Evolutionary conservation across 2,113 vertebrate genomes (phyloP).

Genomic region (Plectropomus leopardus): DNA sequence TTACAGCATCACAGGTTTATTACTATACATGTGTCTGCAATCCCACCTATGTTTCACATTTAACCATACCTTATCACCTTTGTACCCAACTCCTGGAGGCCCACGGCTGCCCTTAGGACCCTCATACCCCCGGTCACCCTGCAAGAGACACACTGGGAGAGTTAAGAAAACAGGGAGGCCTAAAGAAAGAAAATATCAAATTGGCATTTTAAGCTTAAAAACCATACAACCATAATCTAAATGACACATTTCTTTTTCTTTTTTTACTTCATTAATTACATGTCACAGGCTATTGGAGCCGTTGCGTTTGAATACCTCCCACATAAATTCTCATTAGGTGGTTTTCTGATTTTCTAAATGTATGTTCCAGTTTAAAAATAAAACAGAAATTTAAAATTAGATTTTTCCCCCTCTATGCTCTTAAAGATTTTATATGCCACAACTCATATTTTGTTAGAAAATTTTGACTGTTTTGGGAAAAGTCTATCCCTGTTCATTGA

Average conservation of each 20-base stretch:
- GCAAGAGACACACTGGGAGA: slow-evolving; percentile 66
- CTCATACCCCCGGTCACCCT: slow-evolving; percentile 90
- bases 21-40: neutral
- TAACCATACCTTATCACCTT: slow-evolving; percentile 89
- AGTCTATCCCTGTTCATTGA: neutral
- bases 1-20: slow-evolving; percentile 7
- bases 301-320: neutral
- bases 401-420: neutral
- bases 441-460: neutral
- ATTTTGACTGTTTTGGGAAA: neutral
- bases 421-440: neutral
- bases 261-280: neutral
- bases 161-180: neutral
- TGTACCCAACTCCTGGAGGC: slow-evolving; percentile 81
- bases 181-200: neutral
- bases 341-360: neutral
- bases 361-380: neutral
- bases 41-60: neutral
- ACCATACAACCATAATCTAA: neutral
- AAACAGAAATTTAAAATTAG: neutral
- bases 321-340: neutral
- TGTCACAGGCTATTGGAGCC: too few species aligned
- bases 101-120: slow-evolving; percentile 85
- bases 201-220: neutral
- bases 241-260: neutral